Percentiles rank a stretch among this genome's conserved stretches.
These are phyloP conservation scores for Margaritifera margaritifera DNA, from an alignment of 2,888 invertebrate genomes.

Conservation along the genomic window DNA sequence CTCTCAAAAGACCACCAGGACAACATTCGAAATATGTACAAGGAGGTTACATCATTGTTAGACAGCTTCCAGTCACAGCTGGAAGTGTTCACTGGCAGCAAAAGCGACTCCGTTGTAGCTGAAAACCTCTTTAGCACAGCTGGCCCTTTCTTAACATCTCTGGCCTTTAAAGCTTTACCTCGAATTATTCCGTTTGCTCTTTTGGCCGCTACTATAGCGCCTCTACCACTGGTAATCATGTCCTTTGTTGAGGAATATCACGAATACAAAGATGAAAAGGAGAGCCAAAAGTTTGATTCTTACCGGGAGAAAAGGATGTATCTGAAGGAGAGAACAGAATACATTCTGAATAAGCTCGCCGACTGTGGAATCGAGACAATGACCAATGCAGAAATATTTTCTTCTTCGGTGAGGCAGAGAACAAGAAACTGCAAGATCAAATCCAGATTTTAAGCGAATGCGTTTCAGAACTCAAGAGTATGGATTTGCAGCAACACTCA, in stretches of 20 bases:
- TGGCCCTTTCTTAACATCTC: conserved; percentile 6
- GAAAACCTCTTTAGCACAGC: background rate
- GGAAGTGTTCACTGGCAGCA: too few relatives aligned
- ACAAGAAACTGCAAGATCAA: conserved; percentile 2
- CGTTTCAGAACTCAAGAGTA: background rate
- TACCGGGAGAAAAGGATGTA: conserved; percentile 9
- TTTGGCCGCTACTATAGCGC: conserved; percentile 12
- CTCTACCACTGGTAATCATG: conserved; percentile 10
- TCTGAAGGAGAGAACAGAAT: too few relatives aligned
- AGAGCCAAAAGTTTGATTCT: conserved; percentile 3
- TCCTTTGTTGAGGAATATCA: conserved; percentile 16
- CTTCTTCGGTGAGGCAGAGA: conserved; percentile 11
- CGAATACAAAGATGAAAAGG: conserved; percentile 9
- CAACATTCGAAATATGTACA: too few relatives aligned
- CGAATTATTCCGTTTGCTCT: conserved; percentile 12
- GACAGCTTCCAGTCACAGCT: too few relatives aligned
- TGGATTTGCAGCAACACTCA: background rate
- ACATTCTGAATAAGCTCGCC: too few relatives aligned
- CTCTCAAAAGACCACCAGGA: too few relatives aligned
- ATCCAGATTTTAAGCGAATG: background rate
- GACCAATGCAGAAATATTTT: conserved; percentile 2
- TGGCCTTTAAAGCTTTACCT: conserved; percentile 11
- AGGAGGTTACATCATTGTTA: too few relatives aligned
- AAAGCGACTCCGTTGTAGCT: too few relatives aligned
- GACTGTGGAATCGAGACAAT: too few relatives aligned